These are phyloP conservation scores for Perca flavescens DNA, from an alignment of 2,113 vertebrate species.

Conservation along the genomic window DNA sequence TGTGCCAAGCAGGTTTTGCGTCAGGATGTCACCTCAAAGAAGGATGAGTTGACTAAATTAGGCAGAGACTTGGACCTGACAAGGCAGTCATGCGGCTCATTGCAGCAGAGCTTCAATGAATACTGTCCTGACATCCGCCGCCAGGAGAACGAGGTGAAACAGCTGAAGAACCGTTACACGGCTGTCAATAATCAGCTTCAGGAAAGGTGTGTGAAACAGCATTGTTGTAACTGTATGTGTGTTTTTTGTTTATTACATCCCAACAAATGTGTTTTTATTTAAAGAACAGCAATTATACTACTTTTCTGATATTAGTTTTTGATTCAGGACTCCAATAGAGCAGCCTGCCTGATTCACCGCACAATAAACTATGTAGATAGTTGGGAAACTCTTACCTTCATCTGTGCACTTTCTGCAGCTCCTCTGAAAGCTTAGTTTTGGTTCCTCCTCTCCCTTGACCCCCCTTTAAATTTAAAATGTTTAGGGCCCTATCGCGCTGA, in stretches of 20 bases:
- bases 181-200: conserved; percentile 89
- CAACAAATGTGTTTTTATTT: neutral
- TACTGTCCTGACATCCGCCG: conserved; percentile 91
- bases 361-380: too few relatives aligned
- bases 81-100: conserved; percentile 84
- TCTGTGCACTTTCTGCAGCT: too few relatives aligned
- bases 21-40: conserved; percentile 82
- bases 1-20: conserved; percentile 79
- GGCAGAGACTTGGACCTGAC: conserved; percentile 88
- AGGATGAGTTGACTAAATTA: conserved; percentile 87
- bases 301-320: too few relatives aligned
- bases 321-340: too few relatives aligned
- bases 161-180: conserved; percentile 90
- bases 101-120: conserved; percentile 91
- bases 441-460: too few relatives aligned
- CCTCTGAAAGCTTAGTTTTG: too few relatives aligned
- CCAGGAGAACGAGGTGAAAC: conserved; percentile 89
- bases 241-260: neutral
- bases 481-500: too few relatives aligned
- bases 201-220: conserved; percentile 84
- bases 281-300: neutral
- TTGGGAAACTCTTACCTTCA: too few relatives aligned
- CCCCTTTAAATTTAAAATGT: too few relatives aligned
- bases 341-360: too few relatives aligned
- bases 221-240: neutral